Conservation (phyloP, 2,797 vertebrate species). For the Austrolebias charrua region DNA sequence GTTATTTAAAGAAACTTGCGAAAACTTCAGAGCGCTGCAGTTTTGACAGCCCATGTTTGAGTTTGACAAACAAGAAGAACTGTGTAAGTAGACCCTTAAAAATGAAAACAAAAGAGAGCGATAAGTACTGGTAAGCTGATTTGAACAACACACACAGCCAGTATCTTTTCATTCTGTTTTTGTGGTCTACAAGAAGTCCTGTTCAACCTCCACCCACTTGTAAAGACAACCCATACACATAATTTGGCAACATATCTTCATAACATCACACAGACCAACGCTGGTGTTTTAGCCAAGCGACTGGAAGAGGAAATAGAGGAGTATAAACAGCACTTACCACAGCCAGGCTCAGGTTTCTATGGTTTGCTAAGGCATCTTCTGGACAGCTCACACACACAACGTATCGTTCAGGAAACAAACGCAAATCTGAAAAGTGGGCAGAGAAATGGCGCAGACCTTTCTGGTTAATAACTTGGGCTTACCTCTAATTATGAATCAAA, state of each 20-base stretch:
- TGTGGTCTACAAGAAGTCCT: conserved; percentile 18
- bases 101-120: neutral
- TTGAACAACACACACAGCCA: conserved; percentile 13
- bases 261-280: conserved; percentile 68
- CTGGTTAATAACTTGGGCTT: conserved; percentile 65
- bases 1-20: no score
- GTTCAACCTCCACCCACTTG: conserved; percentile 23
- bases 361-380: conserved; percentile 73
- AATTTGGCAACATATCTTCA: conserved; percentile 66
- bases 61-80: conserved; percentile 14
- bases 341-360: conserved; percentile 70
- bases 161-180: conserved; percentile 13
- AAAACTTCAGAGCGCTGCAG: no score
- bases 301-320: conserved; percentile 76
- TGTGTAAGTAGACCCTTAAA: conserved; percentile 2
- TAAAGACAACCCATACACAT: conserved; percentile 57
- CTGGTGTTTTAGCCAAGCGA: conserved; percentile 68
- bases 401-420: conserved; percentile 89
- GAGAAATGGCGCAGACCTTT: conserved; percentile 54
- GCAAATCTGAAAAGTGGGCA: conserved; percentile 80
- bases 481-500: conserved; percentile 63
- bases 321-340: conserved; percentile 79
- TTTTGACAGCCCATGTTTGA: conserved; percentile 9
- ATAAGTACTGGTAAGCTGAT: conserved; percentile 21
- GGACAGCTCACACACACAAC: conserved; percentile 87